Percentiles rank a stretch among this genome's conserved stretches.
Evolutionary conservation across 2,888 invertebrate genomes (phyloP).

Genomic region (Odiellus spinosus): DNA sequence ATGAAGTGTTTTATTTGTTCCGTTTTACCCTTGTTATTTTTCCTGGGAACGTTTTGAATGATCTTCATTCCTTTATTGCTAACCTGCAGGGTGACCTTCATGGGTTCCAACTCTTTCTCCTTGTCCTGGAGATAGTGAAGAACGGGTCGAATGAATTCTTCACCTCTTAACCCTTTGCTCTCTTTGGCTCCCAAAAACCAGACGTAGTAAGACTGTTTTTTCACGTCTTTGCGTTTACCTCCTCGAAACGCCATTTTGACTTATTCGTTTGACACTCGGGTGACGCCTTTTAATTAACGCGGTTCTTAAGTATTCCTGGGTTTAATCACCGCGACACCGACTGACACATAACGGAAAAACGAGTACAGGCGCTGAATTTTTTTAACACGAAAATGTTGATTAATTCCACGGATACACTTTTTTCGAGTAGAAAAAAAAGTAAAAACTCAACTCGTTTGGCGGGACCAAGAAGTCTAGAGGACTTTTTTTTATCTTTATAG

Average conservation of each 20-base stretch:
- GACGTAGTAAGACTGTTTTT: conserved; percentile 36
- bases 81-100: conserved; percentile 71
- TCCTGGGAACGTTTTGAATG: conserved; percentile 52
- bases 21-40: conserved; percentile 23
- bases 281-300: too few species aligned
- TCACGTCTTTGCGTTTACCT: conserved; percentile 22
- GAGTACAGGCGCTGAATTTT: too few species aligned
- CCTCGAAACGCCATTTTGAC: conserved; percentile 20
- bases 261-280: too few species aligned
- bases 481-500: too few species aligned
- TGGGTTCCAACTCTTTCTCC: conserved; percentile 66
- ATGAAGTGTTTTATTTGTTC: conserved; percentile 70
- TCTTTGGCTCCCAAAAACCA: conserved; percentile 82
- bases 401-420: too few species aligned
- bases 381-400: too few species aligned
- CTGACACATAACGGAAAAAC: too few species aligned
- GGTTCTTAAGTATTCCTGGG: too few species aligned
- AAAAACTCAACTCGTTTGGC: too few species aligned
- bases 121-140: conserved; percentile 67
- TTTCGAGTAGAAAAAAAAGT: too few species aligned
- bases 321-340: too few species aligned
- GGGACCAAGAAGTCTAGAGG: too few species aligned
- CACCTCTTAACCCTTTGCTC: conserved; percentile 68
- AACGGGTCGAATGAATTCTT: conserved; percentile 66
- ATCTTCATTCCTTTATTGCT: conserved; percentile 85